phyloP scores from a whole-genome alignment of 2,113 vertebrate genomes.

The Hyaena hyaena region DNA sequence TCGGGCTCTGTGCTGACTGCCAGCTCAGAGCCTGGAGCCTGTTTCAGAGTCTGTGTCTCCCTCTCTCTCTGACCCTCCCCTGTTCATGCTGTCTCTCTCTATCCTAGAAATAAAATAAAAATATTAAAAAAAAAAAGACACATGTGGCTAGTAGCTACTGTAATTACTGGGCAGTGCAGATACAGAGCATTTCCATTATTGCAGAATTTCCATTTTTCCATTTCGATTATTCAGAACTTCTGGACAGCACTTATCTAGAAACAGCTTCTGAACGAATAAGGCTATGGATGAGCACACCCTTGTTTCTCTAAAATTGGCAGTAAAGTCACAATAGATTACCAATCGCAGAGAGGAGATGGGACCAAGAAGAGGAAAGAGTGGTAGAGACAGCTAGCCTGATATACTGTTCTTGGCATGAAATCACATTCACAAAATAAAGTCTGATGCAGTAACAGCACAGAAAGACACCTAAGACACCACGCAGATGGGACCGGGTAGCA shows the following conservation, averaged over 20 bases:
- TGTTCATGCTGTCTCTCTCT: no score
- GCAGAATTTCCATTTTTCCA: not conserved
- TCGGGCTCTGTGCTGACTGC: no score
- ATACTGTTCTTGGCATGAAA: conserved; percentile 29
- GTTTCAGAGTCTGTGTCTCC: no score
- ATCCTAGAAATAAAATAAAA: no score
- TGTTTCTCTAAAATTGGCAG: conserved; percentile 24
- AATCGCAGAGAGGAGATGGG: not conserved
- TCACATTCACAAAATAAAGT: conserved; percentile 43
- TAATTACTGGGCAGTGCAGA: not conserved
- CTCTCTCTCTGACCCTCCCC: no score
- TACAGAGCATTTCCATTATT: not conserved
- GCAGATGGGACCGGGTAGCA: not conserved
- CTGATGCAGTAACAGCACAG: not conserved
- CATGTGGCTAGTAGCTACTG: not conserved
- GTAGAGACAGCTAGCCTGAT: not conserved
- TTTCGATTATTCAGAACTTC: not conserved
- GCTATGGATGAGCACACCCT: not conserved
- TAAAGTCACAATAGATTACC: not conserved
- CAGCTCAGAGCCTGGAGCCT: no score
- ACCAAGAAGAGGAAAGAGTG: not conserved
- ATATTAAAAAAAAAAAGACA: not conserved
- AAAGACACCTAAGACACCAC: not conserved
- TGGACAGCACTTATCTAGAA: not conserved
- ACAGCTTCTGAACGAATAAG: conserved; percentile 14